A percentile compares a stretch with the other conserved stretches of the same genome.
Conservation (phyloP, 2,113 vertebrate species). For the Lophius piscatorius region DNA sequence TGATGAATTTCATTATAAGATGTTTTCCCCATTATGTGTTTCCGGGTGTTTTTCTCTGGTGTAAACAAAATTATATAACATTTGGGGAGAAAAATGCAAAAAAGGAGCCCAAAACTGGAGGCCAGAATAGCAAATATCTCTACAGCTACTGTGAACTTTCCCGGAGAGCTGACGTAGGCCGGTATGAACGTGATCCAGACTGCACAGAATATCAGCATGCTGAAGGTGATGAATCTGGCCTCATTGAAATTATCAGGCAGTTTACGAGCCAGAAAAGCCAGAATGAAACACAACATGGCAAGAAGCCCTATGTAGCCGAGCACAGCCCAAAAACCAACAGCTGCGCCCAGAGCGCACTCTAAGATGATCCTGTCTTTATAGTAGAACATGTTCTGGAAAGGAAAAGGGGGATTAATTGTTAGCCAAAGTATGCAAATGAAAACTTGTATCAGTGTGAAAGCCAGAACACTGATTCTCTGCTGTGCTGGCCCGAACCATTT, state of each 20-base stretch:
- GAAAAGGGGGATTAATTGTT: conserved; percentile 72
- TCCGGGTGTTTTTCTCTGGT: conserved; percentile 76
- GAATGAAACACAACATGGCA: conserved; percentile 70
- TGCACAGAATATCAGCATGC: conserved; percentile 81
- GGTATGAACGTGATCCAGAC: conserved; percentile 82
- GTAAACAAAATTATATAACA: conserved; percentile 76
- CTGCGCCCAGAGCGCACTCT: conserved; percentile 72
- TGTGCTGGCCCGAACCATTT: conserved; percentile 80
- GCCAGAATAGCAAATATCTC: conserved; percentile 82
- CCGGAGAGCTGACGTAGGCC: conserved; percentile 80
- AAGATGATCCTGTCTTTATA: conserved; percentile 73
- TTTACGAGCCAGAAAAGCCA: conserved; percentile 78
- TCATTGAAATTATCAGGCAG: conserved; percentile 82
- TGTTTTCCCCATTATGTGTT: conserved; percentile 72
- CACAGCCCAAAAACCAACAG: conserved; percentile 72
- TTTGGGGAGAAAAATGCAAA: conserved; percentile 80
- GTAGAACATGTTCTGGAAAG: conserved; percentile 55
- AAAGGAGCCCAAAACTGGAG: conserved; percentile 75
- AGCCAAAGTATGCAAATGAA: conserved; percentile 77
- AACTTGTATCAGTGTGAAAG: conserved; percentile 71
- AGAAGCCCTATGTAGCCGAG: conserved; percentile 79
- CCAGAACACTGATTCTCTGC: conserved; percentile 71
- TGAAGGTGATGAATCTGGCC: conserved; percentile 81
- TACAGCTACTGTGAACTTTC: conserved; percentile 77
- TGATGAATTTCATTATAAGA: conserved; percentile 32